These are phyloP conservation scores for Brenthis ino DNA, from an alignment of 2,888 invertebrate species.

Conservation along the genomic window DNA sequence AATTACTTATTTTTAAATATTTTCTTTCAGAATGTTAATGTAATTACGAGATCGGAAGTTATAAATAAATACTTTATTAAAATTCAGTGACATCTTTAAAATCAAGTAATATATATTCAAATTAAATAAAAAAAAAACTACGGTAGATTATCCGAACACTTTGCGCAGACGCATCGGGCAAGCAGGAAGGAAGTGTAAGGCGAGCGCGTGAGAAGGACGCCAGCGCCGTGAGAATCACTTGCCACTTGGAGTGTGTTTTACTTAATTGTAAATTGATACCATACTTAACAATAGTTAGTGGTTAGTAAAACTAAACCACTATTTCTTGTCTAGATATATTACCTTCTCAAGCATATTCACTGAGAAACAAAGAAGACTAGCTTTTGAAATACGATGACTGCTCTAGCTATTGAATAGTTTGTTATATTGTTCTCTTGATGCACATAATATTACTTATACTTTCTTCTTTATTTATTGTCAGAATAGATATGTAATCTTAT, in stretches of 20 bases:
- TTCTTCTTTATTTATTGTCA: constrained; percentile 5
- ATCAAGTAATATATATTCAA: neutral
- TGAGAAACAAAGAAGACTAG: constrained; percentile 21
- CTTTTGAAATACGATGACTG: constrained; percentile 19
- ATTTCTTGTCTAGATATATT: constrained; percentile 16
- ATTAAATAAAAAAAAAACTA: neutral
- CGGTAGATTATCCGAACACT: constrained; percentile 51
- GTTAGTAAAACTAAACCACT: constrained; percentile 16
- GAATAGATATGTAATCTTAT: neutral
- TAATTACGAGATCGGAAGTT: no score
- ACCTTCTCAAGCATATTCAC: constrained; percentile 19
- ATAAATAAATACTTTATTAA: neutral
- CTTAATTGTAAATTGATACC: constrained; percentile 35
- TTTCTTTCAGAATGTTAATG: no score
- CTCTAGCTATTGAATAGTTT: constrained; percentile 10
- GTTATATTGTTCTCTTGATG: constrained; percentile 8
- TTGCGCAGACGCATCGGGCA: constrained; percentile 53
- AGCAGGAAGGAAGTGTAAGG: constrained; percentile 80
- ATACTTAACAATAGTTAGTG: constrained; percentile 21
- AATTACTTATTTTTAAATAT: neutral
- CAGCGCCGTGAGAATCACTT: constrained; percentile 66
- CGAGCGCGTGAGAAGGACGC: constrained; percentile 76
- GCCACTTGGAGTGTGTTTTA: constrained; percentile 44
- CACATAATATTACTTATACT: constrained; percentile 18
- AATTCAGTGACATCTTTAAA: neutral